phyloP scores from a whole-genome alignment of 2,797 vertebrate species.

The Spheniscus humboldti region DNA sequence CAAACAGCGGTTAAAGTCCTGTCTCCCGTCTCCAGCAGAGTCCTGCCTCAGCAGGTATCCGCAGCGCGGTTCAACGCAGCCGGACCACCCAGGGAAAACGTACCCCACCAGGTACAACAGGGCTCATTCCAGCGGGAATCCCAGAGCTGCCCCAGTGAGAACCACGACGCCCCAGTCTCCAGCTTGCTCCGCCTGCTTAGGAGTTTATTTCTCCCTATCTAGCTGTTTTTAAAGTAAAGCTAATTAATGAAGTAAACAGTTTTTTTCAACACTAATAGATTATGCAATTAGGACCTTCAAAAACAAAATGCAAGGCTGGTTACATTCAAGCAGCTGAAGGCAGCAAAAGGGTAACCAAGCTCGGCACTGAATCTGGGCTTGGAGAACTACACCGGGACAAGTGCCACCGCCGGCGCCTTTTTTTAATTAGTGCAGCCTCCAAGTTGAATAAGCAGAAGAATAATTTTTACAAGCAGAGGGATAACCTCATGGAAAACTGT shows the following conservation, averaged over 20 bases:
- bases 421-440: not conserved
- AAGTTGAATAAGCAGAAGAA: not conserved
- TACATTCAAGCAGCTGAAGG: not conserved
- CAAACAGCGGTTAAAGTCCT: rapidly evolving
- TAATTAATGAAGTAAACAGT: not conserved
- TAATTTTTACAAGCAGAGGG: not conserved
- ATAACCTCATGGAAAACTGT: not conserved
- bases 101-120: not conserved
- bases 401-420: not conserved
- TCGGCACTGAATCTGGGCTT: not conserved
- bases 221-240: not conserved
- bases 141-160: not conserved
- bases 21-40: rapidly evolving
- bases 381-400: not conserved
- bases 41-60: not conserved
- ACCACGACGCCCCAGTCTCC: rapidly evolving
- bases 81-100: rapidly evolving
- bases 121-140: rapidly evolving
- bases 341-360: not conserved
- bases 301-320: not conserved
- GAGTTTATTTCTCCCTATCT: not conserved
- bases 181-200: rapidly evolving
- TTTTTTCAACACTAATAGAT: not conserved
- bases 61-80: too few relatives aligned
- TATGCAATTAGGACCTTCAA: not conserved